These are phyloP conservation scores for Menidia menidia DNA, from an alignment of 2,797 vertebrate genomes.

Conservation along the genomic window DNA sequence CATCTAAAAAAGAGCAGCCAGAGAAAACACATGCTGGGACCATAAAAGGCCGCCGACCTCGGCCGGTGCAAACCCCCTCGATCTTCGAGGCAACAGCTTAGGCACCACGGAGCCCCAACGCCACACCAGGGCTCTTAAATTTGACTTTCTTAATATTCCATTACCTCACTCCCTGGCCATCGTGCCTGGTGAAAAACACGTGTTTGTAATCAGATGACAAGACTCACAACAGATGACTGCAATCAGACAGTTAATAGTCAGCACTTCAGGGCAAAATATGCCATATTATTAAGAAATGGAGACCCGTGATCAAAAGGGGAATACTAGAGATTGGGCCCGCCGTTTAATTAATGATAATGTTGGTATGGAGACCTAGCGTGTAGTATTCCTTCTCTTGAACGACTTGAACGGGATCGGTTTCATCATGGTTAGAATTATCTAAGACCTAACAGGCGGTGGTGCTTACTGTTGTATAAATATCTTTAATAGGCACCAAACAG, in stretches of 20 bases:
- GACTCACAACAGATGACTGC: slow-evolving; percentile 69
- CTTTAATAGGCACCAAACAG: slow-evolving; percentile 17
- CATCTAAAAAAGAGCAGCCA: slow-evolving; percentile 7
- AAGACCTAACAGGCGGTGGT: slow-evolving; percentile 10
- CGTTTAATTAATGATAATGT: slow-evolving; percentile 21
- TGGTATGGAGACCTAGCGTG: slow-evolving; percentile 27
- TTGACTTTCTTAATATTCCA: slow-evolving; percentile 59
- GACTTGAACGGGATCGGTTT: slow-evolving; percentile 23
- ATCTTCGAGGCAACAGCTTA: slow-evolving; percentile 21
- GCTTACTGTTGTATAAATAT: slow-evolving; percentile 22
- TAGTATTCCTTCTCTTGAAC: slow-evolving; percentile 12
- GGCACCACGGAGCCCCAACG: slow-evolving; percentile 34
- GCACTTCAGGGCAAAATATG: slow-evolving; percentile 55
- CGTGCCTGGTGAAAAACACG: slow-evolving; percentile 54
- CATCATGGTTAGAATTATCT: slow-evolving; percentile 4
- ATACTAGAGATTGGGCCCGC: slow-evolving; percentile 20
- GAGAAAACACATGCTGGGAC: slow-evolving; percentile 4
- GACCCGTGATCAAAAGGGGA: slow-evolving; percentile 34
- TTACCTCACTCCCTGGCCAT: slow-evolving; percentile 70
- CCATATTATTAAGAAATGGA: slow-evolving; percentile 45
- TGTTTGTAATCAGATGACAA: slow-evolving; percentile 72
- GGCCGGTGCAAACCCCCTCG: slow-evolving; percentile 1
- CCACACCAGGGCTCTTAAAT: slow-evolving; percentile 33
- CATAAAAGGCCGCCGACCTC: not conserved
- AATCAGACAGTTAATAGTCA: slow-evolving; percentile 63